A percentile compares a stretch with the other conserved stretches of the same genome.
Evolutionary conservation across 2,888 invertebrate species (phyloP).

Genomic region (Siphlonurus alternatus): DNA sequence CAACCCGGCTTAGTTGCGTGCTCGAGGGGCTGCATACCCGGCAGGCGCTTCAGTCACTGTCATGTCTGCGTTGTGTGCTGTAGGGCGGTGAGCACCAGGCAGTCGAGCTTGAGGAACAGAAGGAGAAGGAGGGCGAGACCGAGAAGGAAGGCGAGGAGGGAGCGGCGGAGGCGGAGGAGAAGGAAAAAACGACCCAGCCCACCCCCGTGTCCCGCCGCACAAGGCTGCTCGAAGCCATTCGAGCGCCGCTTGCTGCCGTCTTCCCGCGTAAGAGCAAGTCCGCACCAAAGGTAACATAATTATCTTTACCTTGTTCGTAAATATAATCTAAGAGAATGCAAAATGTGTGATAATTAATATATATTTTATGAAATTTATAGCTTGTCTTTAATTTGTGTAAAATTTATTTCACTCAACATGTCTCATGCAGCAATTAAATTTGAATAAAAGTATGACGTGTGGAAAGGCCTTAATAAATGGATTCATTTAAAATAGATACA

Average conservation of each 20-base stretch:
- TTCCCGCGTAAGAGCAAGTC: constrained; percentile 29
- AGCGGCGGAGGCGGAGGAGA: neutral
- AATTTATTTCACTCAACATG: too few species aligned
- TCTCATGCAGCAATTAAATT: too few species aligned
- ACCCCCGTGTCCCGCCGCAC: neutral
- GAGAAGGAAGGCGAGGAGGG: neutral
- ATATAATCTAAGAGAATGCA: neutral
- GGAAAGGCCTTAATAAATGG: too few species aligned
- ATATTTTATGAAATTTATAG: too few species aligned
- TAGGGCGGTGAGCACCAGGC: neutral
- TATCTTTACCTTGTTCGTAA: neutral
- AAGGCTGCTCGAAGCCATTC: constrained; percentile 32
- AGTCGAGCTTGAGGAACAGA: neutral
- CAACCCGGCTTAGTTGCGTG: too few species aligned
- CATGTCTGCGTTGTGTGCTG: too few species aligned
- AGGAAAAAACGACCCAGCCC: neutral
- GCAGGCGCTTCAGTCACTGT: too few species aligned
- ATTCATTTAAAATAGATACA: too few species aligned
- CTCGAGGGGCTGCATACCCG: too few species aligned
- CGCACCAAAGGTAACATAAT: neutral
- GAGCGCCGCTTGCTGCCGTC: constrained; percentile 40
- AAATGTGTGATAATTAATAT: neutral
- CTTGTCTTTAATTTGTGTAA: too few species aligned
- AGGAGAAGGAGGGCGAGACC: neutral
- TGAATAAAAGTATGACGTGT: too few species aligned